Conservation (phyloP, 1,140 invertebrate genomes). For the Aradophagus sp. region DNA sequence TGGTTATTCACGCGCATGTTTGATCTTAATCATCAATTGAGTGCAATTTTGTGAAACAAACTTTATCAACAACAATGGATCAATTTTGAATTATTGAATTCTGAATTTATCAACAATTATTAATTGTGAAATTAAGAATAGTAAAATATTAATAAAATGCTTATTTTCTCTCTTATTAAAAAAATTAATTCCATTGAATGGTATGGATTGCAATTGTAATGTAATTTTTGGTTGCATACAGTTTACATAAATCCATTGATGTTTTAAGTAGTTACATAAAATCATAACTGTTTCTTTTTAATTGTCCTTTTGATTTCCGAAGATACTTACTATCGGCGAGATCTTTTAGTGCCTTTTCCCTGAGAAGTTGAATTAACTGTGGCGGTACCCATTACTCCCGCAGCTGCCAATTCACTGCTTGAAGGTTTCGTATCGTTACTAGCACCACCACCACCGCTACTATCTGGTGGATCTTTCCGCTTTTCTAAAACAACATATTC, state of each 20-base stretch:
- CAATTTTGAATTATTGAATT: slow-evolving; percentile 10
- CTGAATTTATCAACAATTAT: too few species aligned
- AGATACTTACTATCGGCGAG: slow-evolving; percentile 85
- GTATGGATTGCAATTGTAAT: too few species aligned
- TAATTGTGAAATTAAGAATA: too few species aligned
- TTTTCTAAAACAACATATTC: slow-evolving; percentile 82
- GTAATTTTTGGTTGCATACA: too few species aligned
- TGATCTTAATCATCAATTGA: slow-evolving; percentile 38
- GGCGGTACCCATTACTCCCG: slow-evolving; percentile 73
- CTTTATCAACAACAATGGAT: slow-evolving; percentile 37
- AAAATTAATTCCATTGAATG: too few species aligned
- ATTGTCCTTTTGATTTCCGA: background rate
- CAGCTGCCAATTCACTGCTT: slow-evolving; percentile 75
- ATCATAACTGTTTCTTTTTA: too few species aligned
- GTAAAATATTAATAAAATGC: too few species aligned
- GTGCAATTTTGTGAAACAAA: slow-evolving; percentile 45
- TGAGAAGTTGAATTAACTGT: slow-evolving; percentile 77
- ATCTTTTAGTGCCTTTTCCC: slow-evolving; percentile 81
- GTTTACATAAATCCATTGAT: slow-evolving; percentile 10
- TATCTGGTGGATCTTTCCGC: slow-evolving; percentile 88
- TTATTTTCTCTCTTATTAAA: too few species aligned
- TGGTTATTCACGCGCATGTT: slow-evolving; percentile 21
- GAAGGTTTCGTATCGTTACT: slow-evolving; percentile 83
- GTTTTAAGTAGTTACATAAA: too few species aligned
- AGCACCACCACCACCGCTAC: slow-evolving; percentile 75